phyloP scores from a whole-genome alignment of 2,797 vertebrate genomes.

The Tragopan temminckii region DNA sequence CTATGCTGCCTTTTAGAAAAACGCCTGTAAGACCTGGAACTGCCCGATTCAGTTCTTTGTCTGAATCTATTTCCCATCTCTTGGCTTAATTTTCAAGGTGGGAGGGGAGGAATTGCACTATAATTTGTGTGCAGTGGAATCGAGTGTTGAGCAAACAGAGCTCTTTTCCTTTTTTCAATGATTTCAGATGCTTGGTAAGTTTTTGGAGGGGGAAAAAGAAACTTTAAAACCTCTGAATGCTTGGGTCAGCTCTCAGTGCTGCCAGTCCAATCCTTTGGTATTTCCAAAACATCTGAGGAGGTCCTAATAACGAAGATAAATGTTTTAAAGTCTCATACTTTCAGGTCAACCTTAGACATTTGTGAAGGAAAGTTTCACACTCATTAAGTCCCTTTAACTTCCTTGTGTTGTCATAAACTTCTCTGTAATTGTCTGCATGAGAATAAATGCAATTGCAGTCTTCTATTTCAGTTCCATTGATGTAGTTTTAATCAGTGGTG shows the following conservation, averaged over 20 bases:
- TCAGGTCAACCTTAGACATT: background rate
- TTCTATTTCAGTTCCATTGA: background rate
- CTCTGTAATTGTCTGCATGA: background rate
- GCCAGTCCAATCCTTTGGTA: background rate
- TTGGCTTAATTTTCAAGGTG: background rate
- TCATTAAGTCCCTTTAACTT: background rate
- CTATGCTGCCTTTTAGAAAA: background rate
- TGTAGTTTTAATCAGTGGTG: background rate
- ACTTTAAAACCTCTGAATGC: background rate
- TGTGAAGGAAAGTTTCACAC: background rate
- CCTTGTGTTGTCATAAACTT: background rate
- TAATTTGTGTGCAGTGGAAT: background rate
- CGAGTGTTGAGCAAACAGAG: background rate
- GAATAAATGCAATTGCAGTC: background rate
- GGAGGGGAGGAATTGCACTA: accelerated
- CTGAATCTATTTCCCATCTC: background rate
- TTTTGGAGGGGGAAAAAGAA: background rate
- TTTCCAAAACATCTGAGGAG: background rate
- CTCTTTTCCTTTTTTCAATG: background rate
- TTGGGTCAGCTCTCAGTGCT: background rate
- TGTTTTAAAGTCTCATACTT: background rate
- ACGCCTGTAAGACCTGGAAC: background rate
- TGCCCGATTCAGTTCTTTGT: background rate
- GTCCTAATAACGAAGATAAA: background rate
- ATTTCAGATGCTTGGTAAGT: background rate